Conservation (phyloP, 1,140 invertebrate genomes). For the Laodelphax striatellus region DNA sequence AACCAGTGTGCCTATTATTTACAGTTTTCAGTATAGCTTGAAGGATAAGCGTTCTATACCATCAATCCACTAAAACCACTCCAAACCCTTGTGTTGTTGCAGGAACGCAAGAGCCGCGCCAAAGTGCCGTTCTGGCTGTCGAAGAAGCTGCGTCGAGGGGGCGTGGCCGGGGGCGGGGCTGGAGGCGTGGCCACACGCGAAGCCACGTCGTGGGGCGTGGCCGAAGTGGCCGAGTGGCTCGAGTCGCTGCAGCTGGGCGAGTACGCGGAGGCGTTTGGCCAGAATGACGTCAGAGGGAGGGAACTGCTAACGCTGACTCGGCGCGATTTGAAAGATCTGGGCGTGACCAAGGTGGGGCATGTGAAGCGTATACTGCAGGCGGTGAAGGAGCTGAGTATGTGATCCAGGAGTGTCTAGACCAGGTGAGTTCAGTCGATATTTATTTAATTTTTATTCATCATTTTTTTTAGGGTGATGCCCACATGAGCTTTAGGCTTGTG, state of each 20-base stretch:
- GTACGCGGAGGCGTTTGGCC: constrained; percentile 72
- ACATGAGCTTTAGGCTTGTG: too few species aligned
- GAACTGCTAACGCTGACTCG: constrained; percentile 79
- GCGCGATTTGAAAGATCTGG: constrained; percentile 76
- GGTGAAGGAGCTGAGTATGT: constrained; percentile 65
- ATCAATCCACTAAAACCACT: too few species aligned
- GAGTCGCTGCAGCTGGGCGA: constrained; percentile 77
- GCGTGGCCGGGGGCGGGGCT: constrained; percentile 26
- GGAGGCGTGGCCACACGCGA: constrained; percentile 27
- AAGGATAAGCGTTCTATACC: too few species aligned
- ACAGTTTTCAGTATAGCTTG: too few species aligned
- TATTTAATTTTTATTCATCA: too few species aligned
- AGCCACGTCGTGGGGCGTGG: constrained; percentile 31
- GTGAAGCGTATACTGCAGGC: constrained; percentile 87
- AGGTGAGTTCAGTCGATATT: background rate
- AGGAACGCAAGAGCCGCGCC: background rate
- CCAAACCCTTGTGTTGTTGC: too few species aligned
- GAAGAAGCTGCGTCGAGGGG: background rate
- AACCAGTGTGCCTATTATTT: too few species aligned
- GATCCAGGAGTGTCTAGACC: constrained; percentile 20
- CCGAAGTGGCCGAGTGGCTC: constrained; percentile 60
- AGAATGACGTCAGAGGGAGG: constrained; percentile 82
- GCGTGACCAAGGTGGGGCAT: constrained; percentile 87
- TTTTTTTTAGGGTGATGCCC: too few species aligned
- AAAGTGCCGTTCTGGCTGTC: background rate